Evolutionary conservation across 2,113 vertebrate genomes (phyloP), one percentile per base, ranked within the genome.

Genomic region (Trogon melanurus): DNA sequence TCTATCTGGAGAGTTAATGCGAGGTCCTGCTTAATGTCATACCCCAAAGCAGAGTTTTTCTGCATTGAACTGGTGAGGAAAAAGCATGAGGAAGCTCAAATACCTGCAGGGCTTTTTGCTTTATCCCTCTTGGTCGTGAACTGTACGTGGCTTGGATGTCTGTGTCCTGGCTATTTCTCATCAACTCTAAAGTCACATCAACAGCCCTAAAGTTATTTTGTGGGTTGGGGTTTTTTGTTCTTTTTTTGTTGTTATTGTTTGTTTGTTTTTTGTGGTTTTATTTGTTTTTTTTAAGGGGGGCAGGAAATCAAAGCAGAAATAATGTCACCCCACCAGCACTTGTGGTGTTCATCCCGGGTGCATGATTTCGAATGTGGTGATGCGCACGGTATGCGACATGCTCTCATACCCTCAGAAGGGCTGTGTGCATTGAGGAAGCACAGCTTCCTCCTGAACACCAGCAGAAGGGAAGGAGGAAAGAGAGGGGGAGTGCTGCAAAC

Each of bases 221-320:
- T 41, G 15, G 3, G 1, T 2, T 45, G 13, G 21, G n/a, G 0
- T 1, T 27, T 0, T 0, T 26, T 16, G 41, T 16, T n/a, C 19
- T 16, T 27, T 41, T 27, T 18, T 50, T 50, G 45, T n/a, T n/a
- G n/a, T n/a, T n/a, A 41, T 34, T 60, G 9, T 11, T 32, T 17
- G 1, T 29, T 0, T 1, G 22, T 13, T 38, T 1, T 44, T 8
- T 41, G 41, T 15, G 20, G 0, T 1, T 29, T 1, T 0, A 20
- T n/a, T n/a, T n/a, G 20, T 36, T 16, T 36, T 26, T 22, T 36
- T 47, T 27, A 16, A 6, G 12, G 3, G 4, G 45, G 26, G 41
- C 41, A 32, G 23, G 23, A 38, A 67, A 57, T 34, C 30, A 66
- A 93, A 85, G 44, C 23, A 84, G 88, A 88, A 91, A 69, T 71